phyloP scores from a whole-genome alignment of 1,140 invertebrate genomes.

The Nasonia longicornis region DNA sequence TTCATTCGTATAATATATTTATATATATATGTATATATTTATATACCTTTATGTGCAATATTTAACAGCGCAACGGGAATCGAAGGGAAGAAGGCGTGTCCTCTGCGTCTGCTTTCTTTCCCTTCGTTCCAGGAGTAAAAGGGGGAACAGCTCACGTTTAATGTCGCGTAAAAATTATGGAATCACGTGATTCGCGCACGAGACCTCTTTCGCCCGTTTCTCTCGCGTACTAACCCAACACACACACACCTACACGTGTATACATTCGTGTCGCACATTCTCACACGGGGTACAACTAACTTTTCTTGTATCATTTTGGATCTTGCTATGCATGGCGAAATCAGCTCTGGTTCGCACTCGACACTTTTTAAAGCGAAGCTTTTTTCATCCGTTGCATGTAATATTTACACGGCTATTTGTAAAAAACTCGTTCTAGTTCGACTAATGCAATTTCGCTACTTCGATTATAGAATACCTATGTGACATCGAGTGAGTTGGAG shows the following conservation, averaged over 20 bases:
- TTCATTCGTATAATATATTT: neutral
- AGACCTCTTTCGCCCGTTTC: neutral
- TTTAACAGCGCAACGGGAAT: conserved; percentile 35
- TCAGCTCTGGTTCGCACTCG: neutral
- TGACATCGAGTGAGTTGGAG: too few relatives aligned
- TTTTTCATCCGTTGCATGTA: neutral
- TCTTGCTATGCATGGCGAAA: neutral
- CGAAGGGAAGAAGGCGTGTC: conserved; percentile 5
- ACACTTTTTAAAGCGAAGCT: neutral
- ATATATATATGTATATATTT: conserved; percentile 17
- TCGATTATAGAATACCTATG: too few relatives aligned
- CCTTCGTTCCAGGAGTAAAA: conserved; percentile 3
- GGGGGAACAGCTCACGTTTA: neutral
- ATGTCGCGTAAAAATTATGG: conserved; percentile 6
- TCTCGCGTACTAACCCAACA: too few relatives aligned
- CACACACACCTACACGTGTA: neutral
- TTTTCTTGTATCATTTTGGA: neutral
- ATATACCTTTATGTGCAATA: conserved; percentile 31
- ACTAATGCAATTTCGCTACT: too few relatives aligned
- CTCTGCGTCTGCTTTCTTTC: neutral
- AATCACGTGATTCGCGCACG: neutral
- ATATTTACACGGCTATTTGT: neutral
- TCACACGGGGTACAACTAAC: neutral
- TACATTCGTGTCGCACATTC: too few relatives aligned
- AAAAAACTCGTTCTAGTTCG: neutral